These are phyloP conservation scores for Danio kyathit DNA, from an alignment of 2,797 vertebrate species.

Conservation along the genomic window DNA sequence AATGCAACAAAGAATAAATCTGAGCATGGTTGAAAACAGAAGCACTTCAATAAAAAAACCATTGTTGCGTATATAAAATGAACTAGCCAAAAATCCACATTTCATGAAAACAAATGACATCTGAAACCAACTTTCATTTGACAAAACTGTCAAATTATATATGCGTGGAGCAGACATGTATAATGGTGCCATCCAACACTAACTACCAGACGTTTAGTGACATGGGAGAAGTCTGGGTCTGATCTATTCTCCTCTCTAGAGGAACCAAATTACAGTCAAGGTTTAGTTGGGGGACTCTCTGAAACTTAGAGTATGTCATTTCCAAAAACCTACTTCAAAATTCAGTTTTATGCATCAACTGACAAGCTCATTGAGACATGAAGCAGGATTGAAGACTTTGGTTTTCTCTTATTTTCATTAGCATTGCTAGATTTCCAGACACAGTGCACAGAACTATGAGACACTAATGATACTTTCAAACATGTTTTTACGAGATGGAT, in stretches of 20 bases:
- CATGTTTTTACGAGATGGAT: conserved; percentile 73
- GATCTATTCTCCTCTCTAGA: conserved; percentile 21
- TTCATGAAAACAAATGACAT: background rate
- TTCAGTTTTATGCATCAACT: conserved; percentile 17
- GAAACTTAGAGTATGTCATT: conserved; percentile 18
- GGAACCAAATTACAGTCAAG: background rate
- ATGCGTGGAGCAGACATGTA: conserved; percentile 71
- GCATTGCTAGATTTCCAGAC: background rate
- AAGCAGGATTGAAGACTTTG: conserved; percentile 7
- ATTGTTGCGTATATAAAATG: background rate
- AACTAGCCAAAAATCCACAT: background rate
- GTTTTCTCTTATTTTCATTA: background rate
- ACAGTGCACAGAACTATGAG: background rate
- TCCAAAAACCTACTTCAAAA: conserved; percentile 17
- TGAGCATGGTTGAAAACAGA: background rate
- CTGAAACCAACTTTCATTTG: conserved; percentile 70
- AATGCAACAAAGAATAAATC: background rate
- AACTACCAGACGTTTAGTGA: conserved; percentile 62
- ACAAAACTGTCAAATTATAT: conserved; percentile 84
- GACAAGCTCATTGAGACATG: background rate
- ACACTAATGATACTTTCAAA: conserved; percentile 42
- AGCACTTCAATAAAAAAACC: background rate
- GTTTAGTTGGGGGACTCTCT: conserved; percentile 6
- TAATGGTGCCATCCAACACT: conserved; percentile 82
- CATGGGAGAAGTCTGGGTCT: conserved; percentile 70